Evolutionary conservation across 2,797 vertebrate species (phyloP).

Genomic region (Sebastes cheni): DNA sequence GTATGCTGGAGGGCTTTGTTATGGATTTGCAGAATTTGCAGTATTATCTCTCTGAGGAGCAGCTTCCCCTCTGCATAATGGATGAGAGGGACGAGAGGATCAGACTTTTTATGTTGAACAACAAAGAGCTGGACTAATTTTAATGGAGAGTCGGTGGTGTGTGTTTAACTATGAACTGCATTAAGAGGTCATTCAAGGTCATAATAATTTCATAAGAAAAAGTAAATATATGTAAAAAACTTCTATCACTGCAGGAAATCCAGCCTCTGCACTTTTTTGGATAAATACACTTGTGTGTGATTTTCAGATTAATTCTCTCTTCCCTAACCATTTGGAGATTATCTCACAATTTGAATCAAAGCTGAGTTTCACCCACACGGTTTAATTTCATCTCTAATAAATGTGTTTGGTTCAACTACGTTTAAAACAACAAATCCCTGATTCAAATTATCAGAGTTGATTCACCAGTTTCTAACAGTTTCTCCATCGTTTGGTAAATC

Average conservation of each 20-base stretch:
- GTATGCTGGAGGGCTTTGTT: slow-evolving; percentile 51
- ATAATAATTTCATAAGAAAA: neutral
- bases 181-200: slow-evolving; percentile 26
- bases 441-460: neutral
- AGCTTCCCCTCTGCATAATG: slow-evolving; percentile 69
- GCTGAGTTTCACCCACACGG: neutral
- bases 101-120: slow-evolving; percentile 42
- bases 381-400: neutral
- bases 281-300: neutral
- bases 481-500: neutral
- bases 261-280: neutral
- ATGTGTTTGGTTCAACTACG: neutral
- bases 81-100: slow-evolving; percentile 59
- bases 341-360: neutral
- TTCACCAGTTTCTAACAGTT: neutral
- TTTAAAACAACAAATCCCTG: neutral
- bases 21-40: slow-evolving; percentile 71
- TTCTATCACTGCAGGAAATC: neutral
- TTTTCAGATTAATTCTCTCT: neutral
- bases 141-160: slow-evolving; percentile 9
- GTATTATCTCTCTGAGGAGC: slow-evolving; percentile 60
- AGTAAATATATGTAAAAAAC: neutral
- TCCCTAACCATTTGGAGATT: neutral
- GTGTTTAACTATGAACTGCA: slow-evolving; percentile 11
- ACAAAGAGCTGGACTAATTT: slow-evolving; percentile 52